Conservation (phyloP, 2,113 vertebrate species). For the Lepidothrix coronata region DNA sequence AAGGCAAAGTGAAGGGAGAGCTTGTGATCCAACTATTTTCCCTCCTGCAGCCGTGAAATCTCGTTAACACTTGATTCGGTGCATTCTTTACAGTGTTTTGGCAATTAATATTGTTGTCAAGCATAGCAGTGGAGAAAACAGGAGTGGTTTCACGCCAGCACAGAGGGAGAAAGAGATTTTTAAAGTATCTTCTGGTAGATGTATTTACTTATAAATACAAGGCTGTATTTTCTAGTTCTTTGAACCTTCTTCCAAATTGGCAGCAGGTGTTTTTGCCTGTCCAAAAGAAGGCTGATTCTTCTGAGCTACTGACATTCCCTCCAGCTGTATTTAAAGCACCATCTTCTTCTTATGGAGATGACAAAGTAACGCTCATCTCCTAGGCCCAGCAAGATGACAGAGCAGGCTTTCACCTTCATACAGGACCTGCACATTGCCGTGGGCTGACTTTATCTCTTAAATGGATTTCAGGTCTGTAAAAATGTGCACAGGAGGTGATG, state of each 20-base stretch:
- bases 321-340: not conserved
- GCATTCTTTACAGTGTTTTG: not conserved
- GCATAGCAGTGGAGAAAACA: not conserved
- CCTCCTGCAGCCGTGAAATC: not conserved
- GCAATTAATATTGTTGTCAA: not conserved
- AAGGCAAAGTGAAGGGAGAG: not conserved
- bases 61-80: not conserved
- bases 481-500: not conserved
- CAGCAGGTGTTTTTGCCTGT: not conserved
- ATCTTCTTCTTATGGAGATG: not conserved
- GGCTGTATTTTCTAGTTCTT: not conserved
- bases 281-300: not conserved
- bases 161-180: not conserved
- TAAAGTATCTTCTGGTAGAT: not conserved
- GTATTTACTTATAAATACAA: not conserved
- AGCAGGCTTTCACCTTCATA: not conserved
- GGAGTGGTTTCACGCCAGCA: not conserved
- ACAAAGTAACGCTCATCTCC: not conserved
- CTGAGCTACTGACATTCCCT: not conserved
- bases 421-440: not conserved
- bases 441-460: not conserved
- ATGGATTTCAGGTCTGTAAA: not conserved
- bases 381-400: not conserved
- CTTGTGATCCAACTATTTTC: not conserved
- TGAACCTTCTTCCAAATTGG: not conserved